A percentile compares a stretch with the other conserved stretches of the same genome.
Conservation (phyloP, 2,797 vertebrate genomes). For the Spinus pinus region DNA sequence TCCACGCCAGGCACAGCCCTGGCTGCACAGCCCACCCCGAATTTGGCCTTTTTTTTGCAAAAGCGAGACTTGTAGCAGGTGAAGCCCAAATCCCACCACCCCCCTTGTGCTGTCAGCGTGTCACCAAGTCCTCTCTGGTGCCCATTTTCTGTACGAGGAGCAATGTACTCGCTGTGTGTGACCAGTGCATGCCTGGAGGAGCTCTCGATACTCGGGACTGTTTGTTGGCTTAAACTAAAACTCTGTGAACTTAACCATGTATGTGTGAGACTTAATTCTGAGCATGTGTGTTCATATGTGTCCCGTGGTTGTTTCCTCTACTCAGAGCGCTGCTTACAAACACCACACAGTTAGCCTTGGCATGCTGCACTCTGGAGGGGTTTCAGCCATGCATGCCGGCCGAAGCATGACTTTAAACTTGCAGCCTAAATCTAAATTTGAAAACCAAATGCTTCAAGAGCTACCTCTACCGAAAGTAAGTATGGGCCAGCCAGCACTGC, state of each 20-base stretch:
- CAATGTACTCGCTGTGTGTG: constrained; percentile 76
- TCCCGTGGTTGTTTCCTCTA: constrained; percentile 99
- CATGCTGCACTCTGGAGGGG: constrained; percentile 99
- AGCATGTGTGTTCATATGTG: constrained; percentile 85
- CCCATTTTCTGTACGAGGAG: constrained; percentile 76
- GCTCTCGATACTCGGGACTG: constrained; percentile 59
- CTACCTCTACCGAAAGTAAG: constrained; percentile 99
- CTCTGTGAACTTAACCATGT: constrained; percentile 77
- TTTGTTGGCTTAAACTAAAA: constrained; percentile 78
- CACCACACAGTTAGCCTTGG: constrained; percentile 99
- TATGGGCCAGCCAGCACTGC: constrained; percentile 82
- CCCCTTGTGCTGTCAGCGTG: constrained; percentile 74
- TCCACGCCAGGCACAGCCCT: background rate
- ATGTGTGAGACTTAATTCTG: constrained; percentile 75
- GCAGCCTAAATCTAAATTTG: constrained; percentile 99
- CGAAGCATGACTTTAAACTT: constrained; percentile 99
- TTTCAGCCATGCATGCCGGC: constrained; percentile 94
- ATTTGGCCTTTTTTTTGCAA: background rate
- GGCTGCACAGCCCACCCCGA: background rate
- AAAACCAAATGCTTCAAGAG: constrained; percentile 95
- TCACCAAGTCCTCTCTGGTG: constrained; percentile 68
- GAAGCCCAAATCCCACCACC: background rate
- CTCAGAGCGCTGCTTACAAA: constrained; percentile 99
- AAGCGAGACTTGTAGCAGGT: background rate
- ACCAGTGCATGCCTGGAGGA: constrained; percentile 74